These are phyloP conservation scores for Arctia plantaginis DNA, from an alignment of 2,888 invertebrate species.

Conservation along the genomic window DNA sequence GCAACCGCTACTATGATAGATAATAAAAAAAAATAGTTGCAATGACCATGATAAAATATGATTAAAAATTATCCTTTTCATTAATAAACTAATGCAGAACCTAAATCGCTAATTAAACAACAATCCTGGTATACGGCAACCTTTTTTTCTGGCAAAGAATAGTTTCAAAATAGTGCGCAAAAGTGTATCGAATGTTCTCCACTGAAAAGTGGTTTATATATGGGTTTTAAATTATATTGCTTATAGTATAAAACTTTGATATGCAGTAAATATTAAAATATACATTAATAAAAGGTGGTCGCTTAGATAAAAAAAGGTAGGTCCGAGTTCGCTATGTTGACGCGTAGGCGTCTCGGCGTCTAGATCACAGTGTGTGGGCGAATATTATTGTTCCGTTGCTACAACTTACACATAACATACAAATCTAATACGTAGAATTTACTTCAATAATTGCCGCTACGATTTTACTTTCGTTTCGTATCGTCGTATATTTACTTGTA, in stretches of 20 bases:
- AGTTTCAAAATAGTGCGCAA: too few relatives aligned
- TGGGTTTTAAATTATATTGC: not conserved
- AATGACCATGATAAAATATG: not conserved
- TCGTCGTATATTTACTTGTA: too few relatives aligned
- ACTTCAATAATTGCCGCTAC: not conserved
- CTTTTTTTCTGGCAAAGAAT: too few relatives aligned
- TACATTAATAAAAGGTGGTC: not conserved
- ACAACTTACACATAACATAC: conserved; percentile 40
- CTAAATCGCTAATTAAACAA: too few relatives aligned
- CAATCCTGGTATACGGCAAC: too few relatives aligned
- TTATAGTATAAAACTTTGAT: not conserved
- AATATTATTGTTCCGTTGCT: conserved; percentile 49
- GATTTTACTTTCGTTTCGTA: not conserved
- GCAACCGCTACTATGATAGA: conserved; percentile 41
- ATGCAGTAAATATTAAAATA: not conserved
- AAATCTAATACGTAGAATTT: conserved; percentile 13
- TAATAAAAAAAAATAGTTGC: not conserved
- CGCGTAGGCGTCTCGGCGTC: conserved; percentile 49
- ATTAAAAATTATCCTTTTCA: not conserved
- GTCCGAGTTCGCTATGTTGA: not conserved
- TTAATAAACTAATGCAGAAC: not conserved
- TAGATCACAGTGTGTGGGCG: conserved; percentile 49
- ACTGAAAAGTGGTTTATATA: not conserved
- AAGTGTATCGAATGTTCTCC: too few relatives aligned
- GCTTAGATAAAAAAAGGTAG: not conserved